Evolutionary conservation across 64 coral and sea anemone genomes (phyloP), one percentile per base, ranked within the genome.

Genomic region (Montipora sp.): DNA sequence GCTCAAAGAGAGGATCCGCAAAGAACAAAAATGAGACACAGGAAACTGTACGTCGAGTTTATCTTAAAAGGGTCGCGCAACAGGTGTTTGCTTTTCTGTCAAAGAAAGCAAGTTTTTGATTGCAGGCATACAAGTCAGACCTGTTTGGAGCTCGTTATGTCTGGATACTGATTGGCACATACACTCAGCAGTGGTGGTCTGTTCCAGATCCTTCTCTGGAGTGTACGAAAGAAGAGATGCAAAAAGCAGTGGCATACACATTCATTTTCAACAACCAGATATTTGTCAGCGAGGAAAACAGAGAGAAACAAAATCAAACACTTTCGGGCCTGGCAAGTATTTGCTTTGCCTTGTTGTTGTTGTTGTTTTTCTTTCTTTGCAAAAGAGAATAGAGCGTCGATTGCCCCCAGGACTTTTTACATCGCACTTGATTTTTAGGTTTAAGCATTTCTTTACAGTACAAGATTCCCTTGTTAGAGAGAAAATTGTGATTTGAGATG

Each of bases 231-330:
- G 88, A 94, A 45, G 95, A 96, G 60, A 96, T 96, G 95, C 90
- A 75, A n/a, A 80, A 75, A 48, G 95, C 95, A 57, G 92, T 96
- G 15, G 95, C 95, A 5, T 96, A 94, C 55, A 81, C 95, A 51
- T 96, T 96, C 24, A 91, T 96, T 67, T 96, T 96, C 46, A 96
- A 96, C 88, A 96, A 96, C 67, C 92, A 94, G 15, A 96, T 96
- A 51, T 94, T 87, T 23, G 59, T 96, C 12, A 92, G 84, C 59
- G 92, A 93, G 3, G 91, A 96, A 49, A 77, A 96, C 21, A 78
- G 88, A 22, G 85, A 60, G 19, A 77, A 87, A 44, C 24, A 89
- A 2, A 94, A 70, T 58, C 89, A 83, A 87, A 84, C 81, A 13
- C 90, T 96, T 44, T 96, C 95, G 51, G 92, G 95, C 19, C 58